Evolutionary conservation across 1,140 invertebrate species (phyloP), one percentile per base, ranked within the genome.

Genomic region (Megalopta genalis): DNA sequence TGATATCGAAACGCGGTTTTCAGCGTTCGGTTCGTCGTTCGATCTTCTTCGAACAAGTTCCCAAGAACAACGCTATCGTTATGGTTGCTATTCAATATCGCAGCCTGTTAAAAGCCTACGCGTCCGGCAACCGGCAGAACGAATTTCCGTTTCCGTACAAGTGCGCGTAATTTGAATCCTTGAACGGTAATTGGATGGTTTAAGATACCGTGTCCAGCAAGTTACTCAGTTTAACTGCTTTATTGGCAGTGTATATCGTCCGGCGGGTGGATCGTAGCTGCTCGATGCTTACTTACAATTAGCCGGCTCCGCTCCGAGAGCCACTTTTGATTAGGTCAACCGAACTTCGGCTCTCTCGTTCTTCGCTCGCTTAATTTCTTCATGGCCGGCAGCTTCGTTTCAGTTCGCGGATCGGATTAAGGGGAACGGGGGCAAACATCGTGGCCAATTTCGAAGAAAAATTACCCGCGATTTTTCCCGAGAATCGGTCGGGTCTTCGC

Each of bases 161-260:
- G 74, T 62, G 52, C 74, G 66, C 66, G 74, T 69, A 77, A 77
- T 77, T 77, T 77, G 74, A 77, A 77, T 77, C 74, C 69, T 77
- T 57, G 73, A 52, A 37, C 23, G 27, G 74, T 77, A 77, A 77
- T 77, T 77, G 74, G 74, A 77, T 77, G 69, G 74, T 77, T 77
- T 77, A 65, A 70, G 66, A 67, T 70, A 62, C 66, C 60, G 54
- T 52, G 49, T 39, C 74, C 74, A 76, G 68, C 74, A 70, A 77
- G 54, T 77, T 77, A 70, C 74, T 77, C 60, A 70, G 74, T 69
- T 69, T 46, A 77, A 77, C 74, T 77, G 49, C 74, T 77, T 70
- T 70, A 77, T 77, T 62, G 74, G 23, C 54, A 7, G 74, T 21
- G 65, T 21, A 37, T 52, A 57, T 54, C 54, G 23, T n/a, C 27